Evolutionary conservation across 1,140 invertebrate genomes (phyloP).

Genomic region (Drosophila gunungcola): DNA sequence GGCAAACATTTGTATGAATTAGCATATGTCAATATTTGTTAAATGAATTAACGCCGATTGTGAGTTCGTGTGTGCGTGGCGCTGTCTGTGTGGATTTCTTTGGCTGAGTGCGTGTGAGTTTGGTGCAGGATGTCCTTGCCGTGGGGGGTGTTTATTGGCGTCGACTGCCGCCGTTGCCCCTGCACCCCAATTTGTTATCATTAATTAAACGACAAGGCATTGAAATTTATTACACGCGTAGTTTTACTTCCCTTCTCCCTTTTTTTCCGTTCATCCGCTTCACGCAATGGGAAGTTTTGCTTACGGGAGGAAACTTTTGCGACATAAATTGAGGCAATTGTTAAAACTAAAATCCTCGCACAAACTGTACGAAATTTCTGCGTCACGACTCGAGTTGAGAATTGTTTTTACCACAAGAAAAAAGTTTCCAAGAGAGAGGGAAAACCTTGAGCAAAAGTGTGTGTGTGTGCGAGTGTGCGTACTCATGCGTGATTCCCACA

Average conservation of each 20-base stretch:
- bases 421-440: slow-evolving; percentile 23
- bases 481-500: slow-evolving; percentile 83
- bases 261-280: not conserved
- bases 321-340: slow-evolving; percentile 83
- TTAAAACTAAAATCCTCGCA: slow-evolving; percentile 78
- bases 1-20: slow-evolving; percentile 79
- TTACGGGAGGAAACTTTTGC: slow-evolving; percentile 63
- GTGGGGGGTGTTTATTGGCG: slow-evolving; percentile 13
- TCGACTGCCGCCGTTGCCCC: slow-evolving; percentile 31
- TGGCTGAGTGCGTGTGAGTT: slow-evolving; percentile 13
- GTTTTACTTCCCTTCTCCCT: slow-evolving; percentile 45
- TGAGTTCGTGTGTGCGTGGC: slow-evolving; percentile 1
- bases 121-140: slow-evolving; percentile 1
- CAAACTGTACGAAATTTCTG: slow-evolving; percentile 71
- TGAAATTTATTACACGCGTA: slow-evolving; percentile 83
- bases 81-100: slow-evolving; percentile 11
- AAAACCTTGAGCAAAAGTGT: slow-evolving; percentile 10
- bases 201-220: slow-evolving; percentile 83
- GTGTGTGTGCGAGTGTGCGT: slow-evolving; percentile 53
- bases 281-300: slow-evolving; percentile 53
- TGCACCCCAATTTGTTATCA: slow-evolving; percentile 74
- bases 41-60: slow-evolving; percentile 76
- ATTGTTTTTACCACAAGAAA: slow-evolving; percentile 65
- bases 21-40: slow-evolving; percentile 84
- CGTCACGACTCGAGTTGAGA: slow-evolving; percentile 77